Conservation (phyloP, 1,140 invertebrate species). For the Formica exsecta region DNA sequence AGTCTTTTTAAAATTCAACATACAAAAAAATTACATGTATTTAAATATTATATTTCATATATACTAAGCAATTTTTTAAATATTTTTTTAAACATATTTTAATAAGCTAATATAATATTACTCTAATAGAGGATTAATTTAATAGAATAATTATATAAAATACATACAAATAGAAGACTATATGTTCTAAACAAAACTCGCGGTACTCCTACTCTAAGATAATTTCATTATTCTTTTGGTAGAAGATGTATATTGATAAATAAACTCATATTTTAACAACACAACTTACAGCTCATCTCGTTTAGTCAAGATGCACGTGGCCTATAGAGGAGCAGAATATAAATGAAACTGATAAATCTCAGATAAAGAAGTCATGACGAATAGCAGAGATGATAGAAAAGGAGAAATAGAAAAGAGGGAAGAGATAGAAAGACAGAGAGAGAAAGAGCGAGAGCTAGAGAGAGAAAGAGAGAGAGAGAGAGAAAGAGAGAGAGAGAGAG, state of each 20-base stretch:
- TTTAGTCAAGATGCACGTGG: constrained; percentile 32
- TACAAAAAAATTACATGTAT: background rate
- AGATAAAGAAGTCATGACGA: background rate
- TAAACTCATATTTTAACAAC: background rate
- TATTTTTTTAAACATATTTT: background rate
- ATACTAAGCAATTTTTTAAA: background rate
- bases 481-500: constrained; percentile 51
- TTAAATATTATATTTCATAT: background rate
- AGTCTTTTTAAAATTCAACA: background rate
- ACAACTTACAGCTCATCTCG: constrained; percentile 50
- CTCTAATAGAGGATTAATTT: background rate
- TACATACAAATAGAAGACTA: background rate
- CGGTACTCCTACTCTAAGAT: background rate
- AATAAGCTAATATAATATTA: background rate
- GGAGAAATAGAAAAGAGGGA: constrained; percentile 17
- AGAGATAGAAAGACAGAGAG: background rate
- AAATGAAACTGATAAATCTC: constrained; percentile 1
- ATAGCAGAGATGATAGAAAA: constrained; percentile 10
- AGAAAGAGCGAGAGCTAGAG: background rate
- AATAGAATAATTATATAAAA: background rate
- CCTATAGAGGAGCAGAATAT: constrained; percentile 1
- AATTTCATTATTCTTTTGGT: background rate
- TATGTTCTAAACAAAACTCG: background rate
- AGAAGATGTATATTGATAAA: background rate
- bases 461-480: constrained; percentile 34